Evolutionary conservation across 2,797 vertebrate genomes (phyloP), one percentile per base, ranked within the genome.

Genomic region (Glossophaga mutica): DNA sequence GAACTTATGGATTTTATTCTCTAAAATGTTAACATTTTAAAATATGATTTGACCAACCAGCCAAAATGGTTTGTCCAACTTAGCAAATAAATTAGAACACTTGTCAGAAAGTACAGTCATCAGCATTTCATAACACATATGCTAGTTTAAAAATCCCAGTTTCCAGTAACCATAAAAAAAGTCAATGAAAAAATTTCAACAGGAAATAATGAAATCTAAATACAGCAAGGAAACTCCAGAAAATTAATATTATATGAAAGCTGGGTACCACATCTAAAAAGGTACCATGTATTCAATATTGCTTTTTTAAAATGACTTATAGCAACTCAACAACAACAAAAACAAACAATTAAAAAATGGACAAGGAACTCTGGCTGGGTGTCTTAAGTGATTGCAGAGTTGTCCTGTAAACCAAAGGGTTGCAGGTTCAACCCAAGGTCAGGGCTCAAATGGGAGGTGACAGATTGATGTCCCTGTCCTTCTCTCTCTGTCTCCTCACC

Each of bases 111-210:
- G 46, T 65, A 82, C 19, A 96, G 90, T 96, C 93, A 95, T 44
- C 32, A 81, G 19, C 9, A 81, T 90, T 96, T 97, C 87, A 52
- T 84, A 96, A 97, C 50, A 94, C 67, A 88, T 91, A 95, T 77
- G 39, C 44, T 74, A 91, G 87, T 29, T 84, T 68, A 15, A 95
- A 97, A 96, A 93, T 82, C 52, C 9, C 65, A 87, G n/a, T 89
- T 91, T 95, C 87, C 59, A 93, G 81, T 50, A 96, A 90, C 21
- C 34, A 93, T 39, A 10, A 74, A 59, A 59, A 96, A 96, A n/a
- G 37, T 37, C 76, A 90, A 42, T 85, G 52, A 86, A 67, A 90
- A 89, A 74, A 90, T 57, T 34, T 55, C 94, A 91, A 82, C 29
- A 71, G 42, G 34, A 92, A 94, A 94, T 94, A 82, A 37, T 82